These are phyloP conservation scores for Ranitomeya imitator DNA, from an alignment of 2,113 vertebrate species.

Conservation along the genomic window DNA sequence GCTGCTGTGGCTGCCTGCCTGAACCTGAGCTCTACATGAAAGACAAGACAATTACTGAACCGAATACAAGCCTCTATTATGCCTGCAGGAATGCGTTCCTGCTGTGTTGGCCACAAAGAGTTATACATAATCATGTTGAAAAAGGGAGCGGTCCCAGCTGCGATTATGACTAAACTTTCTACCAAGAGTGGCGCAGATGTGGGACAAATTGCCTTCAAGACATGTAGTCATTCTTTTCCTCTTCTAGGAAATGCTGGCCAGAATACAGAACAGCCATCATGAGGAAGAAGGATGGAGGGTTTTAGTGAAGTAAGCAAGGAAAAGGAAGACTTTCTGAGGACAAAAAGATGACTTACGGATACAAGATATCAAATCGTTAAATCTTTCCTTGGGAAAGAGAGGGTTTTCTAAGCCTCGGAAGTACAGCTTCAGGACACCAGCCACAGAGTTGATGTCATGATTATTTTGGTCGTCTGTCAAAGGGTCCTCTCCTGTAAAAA, in stretches of 20 bases:
- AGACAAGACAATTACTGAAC: constrained; percentile 62
- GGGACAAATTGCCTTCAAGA: constrained; percentile 63
- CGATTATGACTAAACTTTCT: constrained; percentile 65
- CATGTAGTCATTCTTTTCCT: constrained; percentile 54
- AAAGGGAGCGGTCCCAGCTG: constrained; percentile 65
- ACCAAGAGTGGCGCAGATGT: constrained; percentile 60
- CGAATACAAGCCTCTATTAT: constrained; percentile 61
- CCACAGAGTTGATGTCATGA: constrained; percentile 98
- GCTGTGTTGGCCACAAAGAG: constrained; percentile 61
- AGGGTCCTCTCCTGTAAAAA: constrained; percentile 90
- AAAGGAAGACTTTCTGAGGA: not conserved
- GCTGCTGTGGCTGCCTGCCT: constrained; percentile 32
- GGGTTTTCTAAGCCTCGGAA: constrained; percentile 97
- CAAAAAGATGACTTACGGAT: constrained; percentile 83
- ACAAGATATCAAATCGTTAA: constrained; percentile 94
- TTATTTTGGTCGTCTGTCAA: constrained; percentile 94
- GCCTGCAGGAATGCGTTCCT: constrained; percentile 59
- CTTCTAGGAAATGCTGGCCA: constrained; percentile 62
- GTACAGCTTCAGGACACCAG: constrained; percentile 96
- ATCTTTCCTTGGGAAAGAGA: constrained; percentile 98
- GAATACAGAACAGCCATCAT: constrained; percentile 40
- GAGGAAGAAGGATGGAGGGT: constrained; percentile 18
- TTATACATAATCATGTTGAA: constrained; percentile 61
- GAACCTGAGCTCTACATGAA: constrained; percentile 53
- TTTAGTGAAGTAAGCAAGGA: constrained; percentile 1